Base-by-base conservation (phyloP, 2,113 vertebrate genomes). In the Nibea coibor region DNA sequence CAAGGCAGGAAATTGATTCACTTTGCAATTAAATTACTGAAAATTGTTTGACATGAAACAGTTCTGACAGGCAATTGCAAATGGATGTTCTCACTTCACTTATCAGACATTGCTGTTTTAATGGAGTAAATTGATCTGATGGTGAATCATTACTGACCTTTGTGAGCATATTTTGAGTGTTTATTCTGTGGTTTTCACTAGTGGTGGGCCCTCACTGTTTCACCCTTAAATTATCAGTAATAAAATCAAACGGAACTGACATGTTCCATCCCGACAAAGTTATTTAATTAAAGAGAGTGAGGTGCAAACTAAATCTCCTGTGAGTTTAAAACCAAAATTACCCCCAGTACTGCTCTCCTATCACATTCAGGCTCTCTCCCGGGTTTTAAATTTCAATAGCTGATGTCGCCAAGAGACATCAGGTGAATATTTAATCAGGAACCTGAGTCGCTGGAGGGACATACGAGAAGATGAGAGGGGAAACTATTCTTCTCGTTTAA, bases 361-460 rank as follows among this genome's bases (percentile, higher is more conserved):
- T 87, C 66, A n/a, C 75, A 64, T 61, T 73, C 48, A 48, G 45
- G 48, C 54, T 59, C 54, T 61, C 59, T 28, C 4, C 43, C 9
- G 12, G 69, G 85, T 77, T 83, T 89, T 83, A 72, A 47, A 69
- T 92, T 86, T 87, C 88, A 87, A 68, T 61, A 68, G 74, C 42
- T 20, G 79, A 83, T 82, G 91, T 83, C 50, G 71, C 58, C 47
- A 59, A 35, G 59, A 86, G 85, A 90, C 84, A 65, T 78, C 58
- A 69, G 81, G 82, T 87, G 77, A 91, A 92, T 87, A 70, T 83
- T 89, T 83, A 83, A 91, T 82, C 65, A 65, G 92, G 66, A 91
- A 91, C 74, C 68, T 0, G 63, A 92, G 78, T 28, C 28, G 10
- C 80, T 54, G 39, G 24, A 77, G 78, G 69, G 87, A 58, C 74